A percentile compares a stretch with the other conserved stretches of the same genome.
phyloP scores from a whole-genome alignment of 2,113 vertebrate species.

The Polyodon spathula region DNA sequence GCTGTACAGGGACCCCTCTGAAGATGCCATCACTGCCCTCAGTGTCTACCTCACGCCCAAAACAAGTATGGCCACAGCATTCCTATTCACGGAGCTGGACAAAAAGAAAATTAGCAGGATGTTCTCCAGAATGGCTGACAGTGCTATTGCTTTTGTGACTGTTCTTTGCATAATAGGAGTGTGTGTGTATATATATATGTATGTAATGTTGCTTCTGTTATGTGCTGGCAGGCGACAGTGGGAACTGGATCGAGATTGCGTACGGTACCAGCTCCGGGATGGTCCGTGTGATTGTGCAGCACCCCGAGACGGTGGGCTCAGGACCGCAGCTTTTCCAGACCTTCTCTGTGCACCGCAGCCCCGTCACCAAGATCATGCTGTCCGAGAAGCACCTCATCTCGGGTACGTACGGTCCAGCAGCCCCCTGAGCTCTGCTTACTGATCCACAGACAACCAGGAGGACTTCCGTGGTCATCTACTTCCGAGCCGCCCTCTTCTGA shows the following conservation, averaged over 20 bases:
- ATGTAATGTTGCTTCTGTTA: background rate
- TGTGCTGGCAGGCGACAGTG: slow-evolving; percentile 67
- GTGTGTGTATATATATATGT: background rate
- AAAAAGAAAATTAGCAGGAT: no score
- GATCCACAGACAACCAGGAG: background rate
- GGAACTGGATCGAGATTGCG: slow-evolving; percentile 89
- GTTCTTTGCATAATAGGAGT: no score
- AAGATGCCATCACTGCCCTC: slow-evolving; percentile 80
- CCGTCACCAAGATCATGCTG: slow-evolving; percentile 84
- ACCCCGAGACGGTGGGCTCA: slow-evolving; percentile 82
- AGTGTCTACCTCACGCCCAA: slow-evolving; percentile 89
- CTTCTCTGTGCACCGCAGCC: slow-evolving; percentile 83
- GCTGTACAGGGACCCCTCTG: slow-evolving; percentile 76
- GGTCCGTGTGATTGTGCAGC: slow-evolving; percentile 83
- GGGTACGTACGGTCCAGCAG: slow-evolving; percentile 33
- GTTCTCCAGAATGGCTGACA: no score
- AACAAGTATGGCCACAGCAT: slow-evolving; percentile 55
- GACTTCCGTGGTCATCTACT: background rate
- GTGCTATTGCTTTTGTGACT: no score
- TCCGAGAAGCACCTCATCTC: slow-evolving; percentile 85
- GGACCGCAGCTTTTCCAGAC: slow-evolving; percentile 88
- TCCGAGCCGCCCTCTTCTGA: background rate
- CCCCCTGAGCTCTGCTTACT: background rate
- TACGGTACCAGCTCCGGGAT: slow-evolving; percentile 81
- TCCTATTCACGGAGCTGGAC: background rate